Evolutionary conservation across 2,113 vertebrate genomes (phyloP).

Genomic region (Passer domesticus): DNA sequence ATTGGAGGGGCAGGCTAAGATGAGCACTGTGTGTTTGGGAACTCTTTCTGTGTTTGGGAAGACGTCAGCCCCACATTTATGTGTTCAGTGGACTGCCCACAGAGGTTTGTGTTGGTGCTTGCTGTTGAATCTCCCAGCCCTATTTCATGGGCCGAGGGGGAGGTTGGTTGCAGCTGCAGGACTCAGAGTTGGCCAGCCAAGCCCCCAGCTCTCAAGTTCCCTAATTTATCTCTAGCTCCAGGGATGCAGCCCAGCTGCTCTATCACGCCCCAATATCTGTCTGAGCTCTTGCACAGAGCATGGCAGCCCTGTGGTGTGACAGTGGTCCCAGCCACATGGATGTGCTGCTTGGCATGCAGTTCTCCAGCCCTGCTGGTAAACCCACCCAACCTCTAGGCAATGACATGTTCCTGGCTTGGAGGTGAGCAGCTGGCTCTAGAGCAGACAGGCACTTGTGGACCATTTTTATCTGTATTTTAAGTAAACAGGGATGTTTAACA

Average conservation of each 20-base stretch:
- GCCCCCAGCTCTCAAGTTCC: not conserved
- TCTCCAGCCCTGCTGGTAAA: not conserved
- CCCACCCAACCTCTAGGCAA: not conserved
- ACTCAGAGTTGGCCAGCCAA: not conserved
- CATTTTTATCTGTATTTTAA: not conserved
- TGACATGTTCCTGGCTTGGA: not conserved
- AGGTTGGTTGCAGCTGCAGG: not conserved
- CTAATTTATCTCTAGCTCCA: not conserved
- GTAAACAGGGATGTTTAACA: not conserved
- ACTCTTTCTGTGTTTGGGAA: not conserved
- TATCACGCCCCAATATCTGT: not conserved
- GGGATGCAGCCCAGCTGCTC: fast-evolving
- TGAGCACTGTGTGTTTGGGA: not conserved
- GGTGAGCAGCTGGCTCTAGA: not conserved
- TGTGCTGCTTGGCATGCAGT: not conserved
- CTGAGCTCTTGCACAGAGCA: not conserved
- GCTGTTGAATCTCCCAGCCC: fast-evolving
- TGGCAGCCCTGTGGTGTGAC: not conserved
- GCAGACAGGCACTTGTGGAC: not conserved
- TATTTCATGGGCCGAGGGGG: not conserved
- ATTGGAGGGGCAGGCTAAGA: not conserved
- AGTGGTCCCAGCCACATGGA: not conserved
- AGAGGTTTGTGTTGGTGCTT: not conserved
- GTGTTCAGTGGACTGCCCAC: fast-evolving
- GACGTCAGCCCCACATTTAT: fast-evolving